Evolutionary conservation across 2,113 vertebrate species (phyloP).

Genomic region (sheep (Ovis aries)): DNA sequence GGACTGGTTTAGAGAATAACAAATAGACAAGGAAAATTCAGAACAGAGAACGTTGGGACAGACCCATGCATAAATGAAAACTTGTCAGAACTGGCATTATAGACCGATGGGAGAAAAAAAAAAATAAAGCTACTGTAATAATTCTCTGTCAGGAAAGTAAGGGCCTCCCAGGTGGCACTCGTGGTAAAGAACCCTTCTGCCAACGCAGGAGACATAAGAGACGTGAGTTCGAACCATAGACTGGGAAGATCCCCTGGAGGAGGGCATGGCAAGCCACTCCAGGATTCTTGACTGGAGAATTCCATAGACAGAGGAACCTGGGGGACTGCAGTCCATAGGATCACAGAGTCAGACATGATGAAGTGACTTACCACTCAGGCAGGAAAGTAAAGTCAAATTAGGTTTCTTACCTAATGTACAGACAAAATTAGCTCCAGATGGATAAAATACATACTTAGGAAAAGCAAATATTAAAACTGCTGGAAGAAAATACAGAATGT

Average conservation of each 20-base stretch:
- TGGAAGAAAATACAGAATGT: conserved; percentile 1
- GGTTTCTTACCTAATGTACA: background rate
- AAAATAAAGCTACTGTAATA: background rate
- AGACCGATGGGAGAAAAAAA: background rate
- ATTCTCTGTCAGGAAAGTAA: background rate
- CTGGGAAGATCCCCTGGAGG: background rate
- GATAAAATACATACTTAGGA: background rate
- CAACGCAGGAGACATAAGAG: background rate
- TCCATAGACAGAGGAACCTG: background rate
- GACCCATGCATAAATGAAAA: background rate
- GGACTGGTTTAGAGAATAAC: background rate
- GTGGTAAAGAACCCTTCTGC: background rate
- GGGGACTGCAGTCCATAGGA: background rate
- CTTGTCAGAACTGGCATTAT: background rate
- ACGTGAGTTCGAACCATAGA: accelerated
- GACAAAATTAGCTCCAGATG: background rate
- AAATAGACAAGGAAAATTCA: background rate
- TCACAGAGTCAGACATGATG: background rate
- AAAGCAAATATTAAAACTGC: conserved; percentile 19
- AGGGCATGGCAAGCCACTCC: background rate
- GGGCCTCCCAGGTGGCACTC: background rate
- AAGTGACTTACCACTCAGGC: background rate
- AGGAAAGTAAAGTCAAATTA: background rate
- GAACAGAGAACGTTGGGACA: background rate
- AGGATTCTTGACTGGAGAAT: background rate